Percentiles rank a stretch among this genome's conserved stretches.
phyloP scores from a whole-genome alignment of 2,888 invertebrate genomes.

The Bembecia ichneumoniformis region DNA sequence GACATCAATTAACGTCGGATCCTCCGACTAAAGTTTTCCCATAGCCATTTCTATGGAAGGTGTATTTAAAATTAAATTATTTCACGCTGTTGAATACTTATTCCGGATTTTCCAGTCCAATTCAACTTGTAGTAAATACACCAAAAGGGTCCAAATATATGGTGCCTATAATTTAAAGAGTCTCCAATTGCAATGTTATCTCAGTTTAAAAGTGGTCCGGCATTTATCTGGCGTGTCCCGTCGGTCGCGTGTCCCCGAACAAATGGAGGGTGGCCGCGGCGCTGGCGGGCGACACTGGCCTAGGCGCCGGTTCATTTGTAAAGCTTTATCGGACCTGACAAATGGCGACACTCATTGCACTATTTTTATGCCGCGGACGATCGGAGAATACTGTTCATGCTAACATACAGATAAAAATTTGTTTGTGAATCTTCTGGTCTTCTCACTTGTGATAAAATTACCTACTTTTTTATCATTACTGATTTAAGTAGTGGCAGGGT shows the following conservation, averaged over 20 bases:
- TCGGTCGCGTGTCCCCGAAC: slow-evolving; percentile 49
- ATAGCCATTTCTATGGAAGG: slow-evolving; percentile 45
- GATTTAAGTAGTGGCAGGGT: too few species aligned
- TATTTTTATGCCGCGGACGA: slow-evolving; percentile 52
- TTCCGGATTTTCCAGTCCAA: slow-evolving; percentile 15
- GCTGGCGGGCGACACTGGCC: slow-evolving; percentile 35
- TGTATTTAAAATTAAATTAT: slow-evolving; percentile 49
- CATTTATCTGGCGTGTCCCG: slow-evolving; percentile 46
- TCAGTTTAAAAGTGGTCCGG: slow-evolving; percentile 38
- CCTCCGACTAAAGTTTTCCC: slow-evolving; percentile 61
- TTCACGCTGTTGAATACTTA: slow-evolving; percentile 28
- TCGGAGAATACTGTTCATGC: slow-evolving; percentile 35
- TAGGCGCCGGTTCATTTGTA: slow-evolving; percentile 60
- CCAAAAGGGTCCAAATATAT: background rate
- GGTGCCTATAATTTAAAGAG: slow-evolving; percentile 21
- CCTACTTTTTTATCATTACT: too few species aligned
- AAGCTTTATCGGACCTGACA: slow-evolving; percentile 60
- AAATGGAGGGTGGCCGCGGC: slow-evolving; percentile 46
- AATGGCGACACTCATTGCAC: slow-evolving; percentile 42
- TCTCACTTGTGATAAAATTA: too few species aligned
- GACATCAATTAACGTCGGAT: slow-evolving; percentile 70
- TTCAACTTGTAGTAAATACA: background rate
- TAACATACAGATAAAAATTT: slow-evolving; percentile 4
- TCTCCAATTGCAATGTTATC: slow-evolving; percentile 29
- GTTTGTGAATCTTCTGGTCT: too few species aligned